Base-by-base conservation (phyloP, 2,888 invertebrate genomes). In the Hypsopygia costalis region DNA sequence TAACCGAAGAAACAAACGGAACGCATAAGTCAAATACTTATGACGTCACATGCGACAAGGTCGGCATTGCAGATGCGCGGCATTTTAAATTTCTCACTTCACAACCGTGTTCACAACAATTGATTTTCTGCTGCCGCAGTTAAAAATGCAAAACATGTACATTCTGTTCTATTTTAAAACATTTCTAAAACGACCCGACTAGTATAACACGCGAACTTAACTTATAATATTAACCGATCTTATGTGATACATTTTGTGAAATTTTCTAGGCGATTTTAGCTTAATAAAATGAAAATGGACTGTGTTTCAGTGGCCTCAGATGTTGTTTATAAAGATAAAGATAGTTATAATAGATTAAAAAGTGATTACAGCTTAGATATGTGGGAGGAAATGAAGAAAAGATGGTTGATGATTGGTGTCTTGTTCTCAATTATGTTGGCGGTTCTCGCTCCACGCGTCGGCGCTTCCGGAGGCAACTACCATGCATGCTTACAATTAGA, bases 391-490 rank as follows among this genome's bases (percentile, higher is more conserved):
- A 44, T 67, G 41, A 67, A 56, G 35, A 69, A 62, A 51, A 67
- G 76, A 6, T 83, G 82, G 85, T 56, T 78, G 58, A 68, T 76
- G 40, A 47, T 59, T 5, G 85, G 82, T 1, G 82, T 85, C 8
- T 58, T 85, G 8, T 41, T 45, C 0, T 67, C 71, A 0, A 66
- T 81, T 34, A 53, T 69, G 30, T 47, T 72, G 27, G 83, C 85
- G 0, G 82, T 81, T 40, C 44, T 85, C 36, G 58, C 70, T 41
- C 82, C 83, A 32, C 60, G 54, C 5, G 47, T 74, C 34, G 86
- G 86, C 46, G 80, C 81, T 45, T 66, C 71, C 38, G 82, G 82
- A 87, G 86, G 85, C 85, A 86, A 85, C 70, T 69, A 77, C 66
- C 41, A 55, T 66, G 80, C 74, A 78, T 77, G 78, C 57, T 72